Evolutionary conservation across 2,797 vertebrate species (phyloP).

Genomic region (Oreochromis grahami): DNA sequence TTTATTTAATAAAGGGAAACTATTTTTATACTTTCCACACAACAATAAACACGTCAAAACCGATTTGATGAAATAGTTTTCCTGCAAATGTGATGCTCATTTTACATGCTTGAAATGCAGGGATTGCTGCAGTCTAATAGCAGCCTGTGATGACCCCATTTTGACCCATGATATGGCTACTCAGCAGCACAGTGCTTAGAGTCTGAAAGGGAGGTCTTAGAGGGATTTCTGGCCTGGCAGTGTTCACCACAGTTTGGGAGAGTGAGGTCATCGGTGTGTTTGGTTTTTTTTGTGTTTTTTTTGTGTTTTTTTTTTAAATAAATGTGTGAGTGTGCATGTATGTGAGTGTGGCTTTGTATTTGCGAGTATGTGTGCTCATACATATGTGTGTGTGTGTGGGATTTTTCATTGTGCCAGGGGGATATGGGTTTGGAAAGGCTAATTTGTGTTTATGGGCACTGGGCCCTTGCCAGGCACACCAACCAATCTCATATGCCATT

Average conservation of each 20-base stretch:
- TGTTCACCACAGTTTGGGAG: slow-evolving; percentile 46
- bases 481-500: slow-evolving; percentile 56
- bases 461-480: slow-evolving; percentile 57
- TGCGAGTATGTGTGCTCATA: slow-evolving; percentile 22
- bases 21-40: slow-evolving; percentile 40
- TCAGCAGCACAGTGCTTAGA: slow-evolving; percentile 60
- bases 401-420: slow-evolving; percentile 64
- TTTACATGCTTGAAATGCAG: slow-evolving; percentile 55
- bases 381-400: slow-evolving; percentile 10
- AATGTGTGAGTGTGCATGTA: neutral
- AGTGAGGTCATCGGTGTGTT: slow-evolving; percentile 52
- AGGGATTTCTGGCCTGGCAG: slow-evolving; percentile 57
- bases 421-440: slow-evolving; percentile 69
- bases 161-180: slow-evolving; percentile 60
- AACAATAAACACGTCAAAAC: slow-evolving; percentile 37
- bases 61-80: slow-evolving; percentile 28
- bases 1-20: slow-evolving; percentile 17
- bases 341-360: slow-evolving; percentile 12
- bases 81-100: slow-evolving; percentile 36
- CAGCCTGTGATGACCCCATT: slow-evolving; percentile 42
- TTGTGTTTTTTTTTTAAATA: accelerated
- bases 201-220: slow-evolving; percentile 60
- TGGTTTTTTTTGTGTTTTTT: no score
- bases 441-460: slow-evolving; percentile 72
- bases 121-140: slow-evolving; percentile 45